These are phyloP conservation scores for Cataglyphis cursor DNA, from an alignment of 2,888 invertebrate genomes.

Conservation along the genomic window DNA sequence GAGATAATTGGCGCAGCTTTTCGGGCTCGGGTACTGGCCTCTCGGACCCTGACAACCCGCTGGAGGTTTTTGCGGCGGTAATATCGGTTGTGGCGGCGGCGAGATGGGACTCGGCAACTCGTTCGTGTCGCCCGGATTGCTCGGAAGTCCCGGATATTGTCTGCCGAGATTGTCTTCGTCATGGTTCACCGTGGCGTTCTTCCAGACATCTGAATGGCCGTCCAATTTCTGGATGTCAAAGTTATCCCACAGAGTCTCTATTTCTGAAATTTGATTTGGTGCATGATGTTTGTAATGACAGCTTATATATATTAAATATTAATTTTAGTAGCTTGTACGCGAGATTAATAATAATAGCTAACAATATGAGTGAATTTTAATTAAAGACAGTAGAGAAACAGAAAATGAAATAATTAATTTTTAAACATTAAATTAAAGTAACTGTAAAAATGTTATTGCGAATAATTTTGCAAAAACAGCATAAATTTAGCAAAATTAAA, in stretches of 20 bases:
- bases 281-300: not conserved
- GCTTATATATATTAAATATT: not conserved
- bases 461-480: not conserved
- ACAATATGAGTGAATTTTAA: not conserved
- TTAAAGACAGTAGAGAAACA: not conserved
- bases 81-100: slow-evolving; percentile 64
- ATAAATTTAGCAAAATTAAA: not conserved
- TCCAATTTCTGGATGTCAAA: slow-evolving; percentile 78
- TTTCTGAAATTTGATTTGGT: slow-evolving; percentile 62
- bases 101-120: slow-evolving; percentile 78
- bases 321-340: not conserved
- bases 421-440: not conserved
- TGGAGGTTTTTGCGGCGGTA: slow-evolving; percentile 54
- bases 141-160: slow-evolving; percentile 77
- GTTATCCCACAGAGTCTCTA: slow-evolving; percentile 78
- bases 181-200: slow-evolving; percentile 47
- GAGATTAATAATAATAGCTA: not conserved
- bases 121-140: slow-evolving; percentile 66
- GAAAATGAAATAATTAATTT: not conserved
- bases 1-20: slow-evolving; percentile 89
- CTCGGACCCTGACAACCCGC: slow-evolving; percentile 85
- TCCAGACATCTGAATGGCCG: slow-evolving; percentile 68
- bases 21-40: slow-evolving; percentile 90
- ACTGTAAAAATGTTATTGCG: not conserved
- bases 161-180: slow-evolving; percentile 46